A percentile compares a stretch with the other conserved stretches of the same genome.
These are phyloP conservation scores for Sesia apiformis DNA, from an alignment of 2,888 invertebrate genomes.

Conservation along the genomic window DNA sequence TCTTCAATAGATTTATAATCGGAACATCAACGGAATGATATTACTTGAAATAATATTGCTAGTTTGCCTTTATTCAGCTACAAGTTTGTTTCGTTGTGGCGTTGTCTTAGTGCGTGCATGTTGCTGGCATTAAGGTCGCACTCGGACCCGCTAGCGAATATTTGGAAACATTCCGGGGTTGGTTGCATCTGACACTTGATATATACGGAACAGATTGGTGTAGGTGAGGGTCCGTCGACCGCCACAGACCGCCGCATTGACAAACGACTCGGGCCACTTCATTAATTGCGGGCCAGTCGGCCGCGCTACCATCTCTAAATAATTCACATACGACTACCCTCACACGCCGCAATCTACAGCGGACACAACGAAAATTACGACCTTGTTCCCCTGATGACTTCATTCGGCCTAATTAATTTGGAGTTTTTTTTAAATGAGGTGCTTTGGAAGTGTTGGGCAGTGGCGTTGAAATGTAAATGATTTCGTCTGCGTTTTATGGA, in stretches of 20 bases:
- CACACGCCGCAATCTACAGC: slow-evolving; percentile 40
- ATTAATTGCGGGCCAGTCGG: slow-evolving; percentile 64
- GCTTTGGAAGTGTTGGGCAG: not conserved
- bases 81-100: not conserved
- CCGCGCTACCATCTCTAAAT: slow-evolving; percentile 61
- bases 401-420: slow-evolving; percentile 38
- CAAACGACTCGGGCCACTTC: slow-evolving; percentile 65
- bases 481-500: not conserved
- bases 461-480: not conserved
- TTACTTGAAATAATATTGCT: no score
- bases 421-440: not conserved
- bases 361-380: slow-evolving; percentile 40
- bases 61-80: not conserved
- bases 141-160: not conserved
- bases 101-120: no score
- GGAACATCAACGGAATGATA: slow-evolving; percentile 12
- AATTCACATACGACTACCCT: slow-evolving; percentile 58
- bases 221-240: slow-evolving; percentile 40
- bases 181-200: slow-evolving; percentile 35
- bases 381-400: slow-evolving; percentile 35
- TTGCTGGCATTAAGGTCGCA: no score
- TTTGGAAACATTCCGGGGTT: slow-evolving; percentile 5
- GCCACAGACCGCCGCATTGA: slow-evolving; percentile 50
- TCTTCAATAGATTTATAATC: slow-evolving; percentile 61
- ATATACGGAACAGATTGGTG: slow-evolving; percentile 41